A percentile compares a stretch with the other conserved stretches of the same genome.
phyloP scores from a whole-genome alignment of 2,888 invertebrate species.

The Deilephila porcellus region DNA sequence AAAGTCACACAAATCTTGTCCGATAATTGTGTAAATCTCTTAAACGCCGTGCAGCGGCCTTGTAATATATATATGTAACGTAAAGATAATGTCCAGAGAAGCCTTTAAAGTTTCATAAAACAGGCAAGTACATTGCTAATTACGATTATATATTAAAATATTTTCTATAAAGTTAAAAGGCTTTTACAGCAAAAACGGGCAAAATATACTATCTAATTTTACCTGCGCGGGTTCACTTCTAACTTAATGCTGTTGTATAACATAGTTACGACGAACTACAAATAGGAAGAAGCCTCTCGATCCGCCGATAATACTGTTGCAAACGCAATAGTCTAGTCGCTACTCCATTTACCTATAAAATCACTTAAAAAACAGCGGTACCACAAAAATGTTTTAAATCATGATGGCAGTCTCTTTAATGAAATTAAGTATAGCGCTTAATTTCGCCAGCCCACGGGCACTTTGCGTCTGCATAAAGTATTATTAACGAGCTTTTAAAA shows the following conservation, averaged over 20 bases:
- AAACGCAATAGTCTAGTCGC: conserved; percentile 7
- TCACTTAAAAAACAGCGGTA: not conserved
- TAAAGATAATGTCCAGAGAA: conserved; percentile 5
- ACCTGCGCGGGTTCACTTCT: too few relatives aligned
- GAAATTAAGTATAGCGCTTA: not conserved
- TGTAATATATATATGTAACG: not conserved
- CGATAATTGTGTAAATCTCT: not conserved
- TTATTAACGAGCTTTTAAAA: conserved; percentile 36
- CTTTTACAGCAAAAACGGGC: not conserved
- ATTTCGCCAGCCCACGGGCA: conserved; percentile 2
- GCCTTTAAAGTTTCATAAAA: not conserved
- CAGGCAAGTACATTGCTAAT: not conserved
- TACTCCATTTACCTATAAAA: not conserved
- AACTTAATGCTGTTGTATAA: conserved; percentile 11
- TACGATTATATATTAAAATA: not conserved
- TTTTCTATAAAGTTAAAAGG: not conserved
- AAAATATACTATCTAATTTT: not conserved
- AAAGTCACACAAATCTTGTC: not conserved
- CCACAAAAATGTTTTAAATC: not conserved
- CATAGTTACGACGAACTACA: not conserved
- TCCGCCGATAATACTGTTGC: not conserved
- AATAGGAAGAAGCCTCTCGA: conserved; percentile 16
- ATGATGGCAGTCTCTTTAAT: not conserved
- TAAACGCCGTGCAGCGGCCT: not conserved
- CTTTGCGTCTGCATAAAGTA: conserved; percentile 32